Base-by-base conservation (phyloP, 2,888 invertebrate genomes). In the Drosophila flavopinicola region DNA sequence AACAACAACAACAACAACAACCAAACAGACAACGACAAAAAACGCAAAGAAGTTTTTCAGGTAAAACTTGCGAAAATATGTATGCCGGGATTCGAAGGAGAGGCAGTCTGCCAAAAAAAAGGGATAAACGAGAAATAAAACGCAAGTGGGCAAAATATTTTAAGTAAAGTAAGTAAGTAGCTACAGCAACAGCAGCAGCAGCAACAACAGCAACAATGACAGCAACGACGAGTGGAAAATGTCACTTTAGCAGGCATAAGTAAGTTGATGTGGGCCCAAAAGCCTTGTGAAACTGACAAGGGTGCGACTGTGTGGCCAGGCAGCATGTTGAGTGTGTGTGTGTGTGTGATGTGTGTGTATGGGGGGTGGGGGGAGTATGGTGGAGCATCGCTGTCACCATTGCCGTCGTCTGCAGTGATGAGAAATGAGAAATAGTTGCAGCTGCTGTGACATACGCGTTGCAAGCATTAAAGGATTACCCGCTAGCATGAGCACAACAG, bases 391-490 rank as follows among this genome's bases (percentile, higher is more conserved):
- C 79, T 78, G 66, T 75, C 76, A 59, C 66, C 75, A 56, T 57
- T 65, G 54, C 48, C 64, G 53, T 68, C 47, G 78, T 75, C 41
- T 49, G 42, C 73, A 47, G 48, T 58, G 57, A 65, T 52, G 65
- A 64, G 75, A 72, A 79, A 76, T 76, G 76, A 79, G 79, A 76
- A 76, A 76, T 76, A 79, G 76, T 76, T 76, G 76, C 76, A 76
- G 76, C 76, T 76, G 76, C 79, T 76, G 76, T 79, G 79, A 76
- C 76, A 76, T 67, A 76, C 79, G 78, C 76, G 79, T 72, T 76
- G 76, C 76, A 79, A 63, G 76, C 79, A 76, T 76, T 76, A 76
- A 76, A 76, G 76, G 76, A 76, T 76, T 76, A 76, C 76, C 76
- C 75, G 63, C 63, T 42, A 47, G 51, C 63, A 44, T 33, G 63